Base-by-base conservation (phyloP, 2,888 invertebrate species). In the Hesperia comma region DNA sequence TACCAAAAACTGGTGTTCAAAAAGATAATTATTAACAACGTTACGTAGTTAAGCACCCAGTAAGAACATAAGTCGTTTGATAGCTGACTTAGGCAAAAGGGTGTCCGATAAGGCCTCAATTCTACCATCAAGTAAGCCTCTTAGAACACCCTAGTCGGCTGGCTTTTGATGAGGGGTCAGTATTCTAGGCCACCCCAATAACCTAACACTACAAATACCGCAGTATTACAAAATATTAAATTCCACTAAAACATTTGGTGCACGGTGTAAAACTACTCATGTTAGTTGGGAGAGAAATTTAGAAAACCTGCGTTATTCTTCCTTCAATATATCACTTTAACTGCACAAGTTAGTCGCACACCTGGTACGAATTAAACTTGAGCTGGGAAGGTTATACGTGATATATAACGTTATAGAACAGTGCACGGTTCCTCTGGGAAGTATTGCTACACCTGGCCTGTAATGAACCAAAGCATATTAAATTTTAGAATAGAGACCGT, bases 271-370 rank as follows among this genome's bases (percentile, higher is more conserved):
- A 60, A 60, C 54, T 66, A 66, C 58, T 54, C 58, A 41, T 60
- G 41, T 54, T 66, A 66, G 66, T 66, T 60, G 43, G 21, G 21
- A 58, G 58, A 54, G 54, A 66, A 66, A 60, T 66, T 66, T 54
- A 5, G 60, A 60, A 60, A 66, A 60, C 41, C 63, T 56, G 49
- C 56, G 26, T 53, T 53, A 26, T 53, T 54, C 60, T 60, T 54
- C n/a, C 66, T 60, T 60, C 66, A 66, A 66, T 66, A 66, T 66
- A 66, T 66, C 66, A 66, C 66, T 60, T 66, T 66, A 66, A 66
- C 66, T 66, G 66, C 66, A n/a, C 66, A 60, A 60, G 60, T 66
- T 66, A 54, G 49, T 43, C 41, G 64, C 64, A 43, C 66, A 66
- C 60, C 66, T 66, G 66, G 15, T 66, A 54, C 66, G 53, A 66